These are phyloP conservation scores for Cremastinae sp. DNA, from an alignment of 2,888 invertebrate species.

Conservation along the genomic window DNA sequence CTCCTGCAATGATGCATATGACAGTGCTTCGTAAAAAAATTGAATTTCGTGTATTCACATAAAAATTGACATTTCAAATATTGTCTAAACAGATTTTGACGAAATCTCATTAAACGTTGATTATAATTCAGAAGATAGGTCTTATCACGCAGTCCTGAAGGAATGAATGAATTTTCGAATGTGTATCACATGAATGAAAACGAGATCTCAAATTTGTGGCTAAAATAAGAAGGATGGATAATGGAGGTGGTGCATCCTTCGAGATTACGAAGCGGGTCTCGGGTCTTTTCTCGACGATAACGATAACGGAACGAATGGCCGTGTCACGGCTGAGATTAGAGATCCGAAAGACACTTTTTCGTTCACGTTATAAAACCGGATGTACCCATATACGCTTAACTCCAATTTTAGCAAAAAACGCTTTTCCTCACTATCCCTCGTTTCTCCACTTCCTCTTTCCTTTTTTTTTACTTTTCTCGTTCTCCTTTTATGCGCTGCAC, in stretches of 20 bases:
- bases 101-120: too few relatives aligned
- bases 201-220: not conserved
- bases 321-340: conserved; percentile 58
- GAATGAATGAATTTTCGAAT: too few relatives aligned
- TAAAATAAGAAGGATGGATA: not conserved
- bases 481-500: too few relatives aligned
- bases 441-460: not conserved
- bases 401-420: conserved; percentile 38
- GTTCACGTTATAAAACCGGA: conserved; percentile 11
- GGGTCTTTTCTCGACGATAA: conserved; percentile 35
- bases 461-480: conserved; percentile 9
- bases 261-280: conserved; percentile 23
- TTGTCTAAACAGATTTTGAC: too few relatives aligned
- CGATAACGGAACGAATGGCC: conserved; percentile 44
- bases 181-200: too few relatives aligned
- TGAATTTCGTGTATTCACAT: too few relatives aligned
- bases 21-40: too few relatives aligned
- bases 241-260: conserved; percentile 11
- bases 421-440: conserved; percentile 1
- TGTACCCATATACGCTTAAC: conserved; percentile 28
- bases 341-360: conserved; percentile 38
- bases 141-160: too few relatives aligned
- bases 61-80: too few relatives aligned
- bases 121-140: too few relatives aligned
- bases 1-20: too few relatives aligned